Base-by-base conservation (phyloP, 2,888 invertebrate genomes). In the Calameuta idolon region DNA sequence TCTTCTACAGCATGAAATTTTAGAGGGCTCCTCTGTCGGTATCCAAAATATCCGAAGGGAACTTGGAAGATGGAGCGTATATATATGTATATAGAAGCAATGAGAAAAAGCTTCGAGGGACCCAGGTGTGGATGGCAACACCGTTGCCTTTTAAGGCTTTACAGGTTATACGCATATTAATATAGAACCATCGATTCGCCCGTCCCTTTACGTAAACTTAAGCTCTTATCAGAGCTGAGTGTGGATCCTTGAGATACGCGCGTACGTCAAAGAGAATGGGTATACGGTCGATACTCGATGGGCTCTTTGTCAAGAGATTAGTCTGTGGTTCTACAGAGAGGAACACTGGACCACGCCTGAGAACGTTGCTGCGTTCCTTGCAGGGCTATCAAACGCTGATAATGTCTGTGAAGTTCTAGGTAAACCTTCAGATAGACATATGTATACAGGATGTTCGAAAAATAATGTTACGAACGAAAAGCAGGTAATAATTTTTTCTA, bases 231-330 rank as follows among this genome's bases (percentile, higher is more conserved):
- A 79, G 82, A 80, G 81, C 69, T 77, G 82, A 80, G 84, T 85
- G 88, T 87, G 84, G 82, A 71, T 33, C 84, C 80, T 80, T 80
- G 87, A 87, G 88, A 89, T 89, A 87, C 85, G 84, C 81, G 82
- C 77, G 79, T 85, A 85, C 85, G 86, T 87, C 88, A 86, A 88
- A 86, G 87, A 85, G 89, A 88, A 89, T 88, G 85, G 77, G 74
- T 75, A 73, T 31, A 74, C 86, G 87, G 89, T 90, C 90, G 90
- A 90, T 90, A 90, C 84, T 85, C 89, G 87, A 90, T 89, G 85
- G 87, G 83, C 87, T 86, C 88, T 89, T 90, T 89, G 89, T 90
- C 85, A 85, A 81, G 83, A 83, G 89, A 86, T 88, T 89, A 87
- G 84, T 85, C 83, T 79, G 79, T 77, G 83, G 85, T 82, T 77